A percentile compares a stretch with the other conserved stretches of the same genome.
Evolutionary conservation across 2,888 invertebrate genomes (phyloP).

Genomic region (Noctua fimbriata): DNA sequence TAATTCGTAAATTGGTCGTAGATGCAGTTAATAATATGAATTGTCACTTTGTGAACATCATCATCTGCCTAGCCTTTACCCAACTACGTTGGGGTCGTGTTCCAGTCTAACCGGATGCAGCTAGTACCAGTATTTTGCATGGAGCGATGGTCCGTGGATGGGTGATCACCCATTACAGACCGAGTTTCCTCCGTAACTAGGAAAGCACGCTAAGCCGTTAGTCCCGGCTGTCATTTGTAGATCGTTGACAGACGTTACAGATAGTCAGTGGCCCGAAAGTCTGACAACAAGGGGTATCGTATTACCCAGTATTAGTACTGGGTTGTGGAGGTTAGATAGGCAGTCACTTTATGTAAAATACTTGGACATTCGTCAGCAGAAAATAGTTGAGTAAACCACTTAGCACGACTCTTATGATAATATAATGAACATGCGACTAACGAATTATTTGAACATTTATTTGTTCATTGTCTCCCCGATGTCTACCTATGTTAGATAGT

Average conservation of each 20-base stretch:
- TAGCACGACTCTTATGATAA: constrained; percentile 36
- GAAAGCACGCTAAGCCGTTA: neutral
- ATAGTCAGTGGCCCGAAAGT: neutral
- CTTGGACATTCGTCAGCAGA: neutral
- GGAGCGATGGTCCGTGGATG: neutral
- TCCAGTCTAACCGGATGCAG: neutral
- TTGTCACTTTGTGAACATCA: neutral
- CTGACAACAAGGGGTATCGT: neutral
- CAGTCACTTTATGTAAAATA: neutral
- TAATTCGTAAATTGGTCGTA: neutral
- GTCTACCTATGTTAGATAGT: constrained; percentile 46
- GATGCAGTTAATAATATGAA: neutral
- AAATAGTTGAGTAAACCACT: constrained; percentile 19
- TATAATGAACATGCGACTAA: constrained; percentile 21
- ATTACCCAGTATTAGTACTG: neutral
- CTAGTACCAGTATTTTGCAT: neutral
- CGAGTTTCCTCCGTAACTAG: neutral
- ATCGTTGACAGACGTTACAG: neutral
- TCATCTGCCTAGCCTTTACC: neutral
- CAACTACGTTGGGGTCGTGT: neutral
- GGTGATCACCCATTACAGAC: too few species aligned
- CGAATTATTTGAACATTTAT: constrained; percentile 39
- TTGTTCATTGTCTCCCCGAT: constrained; percentile 43
- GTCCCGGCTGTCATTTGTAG: neutral
- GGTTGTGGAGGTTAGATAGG: neutral